phyloP scores from a whole-genome alignment of 2,888 invertebrate genomes.

The Drosophila suboccidentalis region DNA sequence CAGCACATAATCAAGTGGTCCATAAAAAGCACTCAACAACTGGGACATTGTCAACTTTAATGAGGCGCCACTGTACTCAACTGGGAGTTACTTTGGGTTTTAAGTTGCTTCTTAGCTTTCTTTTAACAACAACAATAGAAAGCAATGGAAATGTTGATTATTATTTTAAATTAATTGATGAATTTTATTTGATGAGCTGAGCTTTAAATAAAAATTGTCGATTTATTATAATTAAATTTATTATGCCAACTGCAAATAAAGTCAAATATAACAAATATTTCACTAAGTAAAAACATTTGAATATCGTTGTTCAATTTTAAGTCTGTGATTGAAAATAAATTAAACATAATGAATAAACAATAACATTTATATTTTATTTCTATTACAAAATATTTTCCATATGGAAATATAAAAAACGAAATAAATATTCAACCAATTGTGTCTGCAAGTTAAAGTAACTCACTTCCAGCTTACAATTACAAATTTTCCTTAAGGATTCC shows the following conservation, averaged over 20 bases:
- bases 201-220: slow-evolving; percentile 12
- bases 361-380: background rate
- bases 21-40: slow-evolving; percentile 60
- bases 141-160: slow-evolving; percentile 19
- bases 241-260: too few species aligned
- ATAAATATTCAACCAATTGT: too few species aligned
- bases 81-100: slow-evolving; percentile 38
- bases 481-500: too few species aligned
- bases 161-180: slow-evolving; percentile 34
- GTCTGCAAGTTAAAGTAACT: background rate
- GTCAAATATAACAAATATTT: too few species aligned
- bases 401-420: too few species aligned
- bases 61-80: slow-evolving; percentile 50
- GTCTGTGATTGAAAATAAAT: background rate
- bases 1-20: slow-evolving; percentile 65
- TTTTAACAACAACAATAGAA: background rate
- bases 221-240: background rate
- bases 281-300: too few species aligned
- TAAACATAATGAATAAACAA: background rate
- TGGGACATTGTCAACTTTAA: slow-evolving; percentile 69
- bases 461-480: background rate
- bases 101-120: background rate
- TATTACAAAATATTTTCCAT: background rate
- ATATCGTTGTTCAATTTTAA: too few species aligned
- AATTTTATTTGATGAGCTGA: slow-evolving; percentile 24